A percentile compares a stretch with the other conserved stretches of the same genome.
phyloP scores from a whole-genome alignment of 2,888 invertebrate species.

The Autographa pulchrina region DNA sequence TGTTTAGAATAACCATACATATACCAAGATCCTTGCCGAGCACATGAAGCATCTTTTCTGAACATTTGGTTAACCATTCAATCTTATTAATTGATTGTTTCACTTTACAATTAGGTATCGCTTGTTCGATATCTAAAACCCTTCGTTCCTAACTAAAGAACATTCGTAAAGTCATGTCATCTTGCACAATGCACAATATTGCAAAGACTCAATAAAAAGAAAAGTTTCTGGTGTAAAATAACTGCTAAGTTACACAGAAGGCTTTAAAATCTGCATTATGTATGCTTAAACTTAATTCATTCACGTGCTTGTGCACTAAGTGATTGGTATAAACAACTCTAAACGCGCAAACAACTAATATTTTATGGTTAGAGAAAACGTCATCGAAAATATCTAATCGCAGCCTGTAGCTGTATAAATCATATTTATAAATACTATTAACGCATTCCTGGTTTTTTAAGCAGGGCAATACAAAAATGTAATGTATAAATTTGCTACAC shows the following conservation, averaged over 20 bases:
- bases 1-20: neutral
- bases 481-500: no score
- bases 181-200: slow-evolving; percentile 21
- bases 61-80: slow-evolving; percentile 21
- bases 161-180: slow-evolving; percentile 30
- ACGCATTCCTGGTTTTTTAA: no score
- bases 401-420: no score
- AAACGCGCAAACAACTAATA: neutral
- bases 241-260: neutral
- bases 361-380: neutral
- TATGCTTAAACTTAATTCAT: neutral
- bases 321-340: neutral
- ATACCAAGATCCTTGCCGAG: slow-evolving; percentile 5
- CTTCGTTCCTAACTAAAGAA: slow-evolving; percentile 29
- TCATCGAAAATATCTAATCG: no score
- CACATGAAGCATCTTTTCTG: neutral
- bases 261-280: neutral
- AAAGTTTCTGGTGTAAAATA: neutral
- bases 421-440: no score
- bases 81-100: slow-evolving; percentile 39
- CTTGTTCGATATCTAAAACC: slow-evolving; percentile 9
- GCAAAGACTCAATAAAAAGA: slow-evolving; percentile 25
- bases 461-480: no score
- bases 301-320: neutral
- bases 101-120: slow-evolving; percentile 33